Evolutionary conservation across 1,140 invertebrate species (phyloP), one percentile per base, ranked within the genome.

Genomic region (Sycophila sp.): DNA sequence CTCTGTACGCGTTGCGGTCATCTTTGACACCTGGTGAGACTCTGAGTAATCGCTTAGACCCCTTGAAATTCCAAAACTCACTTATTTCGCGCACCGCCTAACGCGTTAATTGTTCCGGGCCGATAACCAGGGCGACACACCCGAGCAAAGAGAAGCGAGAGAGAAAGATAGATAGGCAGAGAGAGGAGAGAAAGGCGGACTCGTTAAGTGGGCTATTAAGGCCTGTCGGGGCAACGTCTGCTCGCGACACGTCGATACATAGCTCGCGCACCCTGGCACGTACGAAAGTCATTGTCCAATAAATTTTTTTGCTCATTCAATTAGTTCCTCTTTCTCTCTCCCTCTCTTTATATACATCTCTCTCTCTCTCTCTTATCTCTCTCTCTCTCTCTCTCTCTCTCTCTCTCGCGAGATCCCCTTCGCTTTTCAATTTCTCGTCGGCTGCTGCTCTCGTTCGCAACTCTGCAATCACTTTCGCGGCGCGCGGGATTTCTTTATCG

Each of bases 201-300:
- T 58, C 38, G 55, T 58, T 58, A 67, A 67, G 64, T 67, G 38
- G 15, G 26, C 64, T 67, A 58, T 67, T 67, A 58, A 67, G 53
- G 68, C n/a, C 26, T 71, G 68, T 72, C 36, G 72, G 38, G 36
- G 19, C 17, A 42, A 56, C 53, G 32, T 36, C 63, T 49, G 45
- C 67, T 62, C 19, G 34, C 56, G 40, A 58, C 53, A 49, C 28
- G 26, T 62, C 59, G 59, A 62, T 62, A 28, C 59, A 62, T 62
- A 42, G 30, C 45, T 24, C n/a, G n/a, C n/a, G n/a, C n/a, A n/a
- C 51, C 8, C 19, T 11, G 2, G 45, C 58, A 42, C 22, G 55
- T 32, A 32, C 40, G 19, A 2, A 26, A 51, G 5, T 60, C 56
- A 60, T 69, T 38, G 56, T 60, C 30, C 58, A 32, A 45, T 60